Percentiles rank a stretch among this genome's conserved stretches.
These are phyloP conservation scores for Charadrius vociferus DNA, from an alignment of 2,113 vertebrate genomes.

Conservation along the genomic window DNA sequence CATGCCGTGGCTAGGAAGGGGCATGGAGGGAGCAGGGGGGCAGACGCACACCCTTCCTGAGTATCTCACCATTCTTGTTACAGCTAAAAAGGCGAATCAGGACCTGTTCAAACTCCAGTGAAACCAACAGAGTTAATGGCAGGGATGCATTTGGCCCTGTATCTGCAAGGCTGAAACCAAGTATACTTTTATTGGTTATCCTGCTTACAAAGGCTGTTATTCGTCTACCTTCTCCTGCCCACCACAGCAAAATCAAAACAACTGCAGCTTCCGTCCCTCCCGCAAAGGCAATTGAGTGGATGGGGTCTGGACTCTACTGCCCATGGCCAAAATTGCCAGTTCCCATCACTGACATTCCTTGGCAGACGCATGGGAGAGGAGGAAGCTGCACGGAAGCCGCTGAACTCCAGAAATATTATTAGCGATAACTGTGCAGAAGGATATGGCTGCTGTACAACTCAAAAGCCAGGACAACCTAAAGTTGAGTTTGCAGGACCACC, in stretches of 20 bases:
- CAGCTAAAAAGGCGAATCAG: neutral
- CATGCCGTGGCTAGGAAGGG: neutral
- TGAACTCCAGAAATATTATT: neutral
- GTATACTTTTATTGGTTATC: neutral
- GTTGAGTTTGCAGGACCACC: neutral
- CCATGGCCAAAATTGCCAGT: neutral
- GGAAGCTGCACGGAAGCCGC: neutral
- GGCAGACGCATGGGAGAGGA: neutral
- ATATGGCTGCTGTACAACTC: neutral
- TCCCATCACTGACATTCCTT: neutral
- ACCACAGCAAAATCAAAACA: neutral
- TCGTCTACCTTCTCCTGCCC: neutral
- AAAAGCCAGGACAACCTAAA: neutral
- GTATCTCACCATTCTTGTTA: neutral
- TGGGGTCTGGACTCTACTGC: neutral
- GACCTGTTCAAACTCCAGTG: neutral
- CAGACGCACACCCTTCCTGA: neutral
- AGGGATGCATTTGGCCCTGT: neutral
- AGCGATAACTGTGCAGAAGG: neutral
- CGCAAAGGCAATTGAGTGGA: neutral
- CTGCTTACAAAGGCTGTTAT: neutral
- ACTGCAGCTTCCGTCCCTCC: neutral
- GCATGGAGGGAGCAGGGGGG: rapidly evolving
- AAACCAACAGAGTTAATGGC: neutral
- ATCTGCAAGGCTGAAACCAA: neutral